Percentiles rank a stretch among this genome's conserved stretches.
Evolutionary conservation across 2,797 vertebrate species (phyloP).

Genomic region (Lepus oiostolus): DNA sequence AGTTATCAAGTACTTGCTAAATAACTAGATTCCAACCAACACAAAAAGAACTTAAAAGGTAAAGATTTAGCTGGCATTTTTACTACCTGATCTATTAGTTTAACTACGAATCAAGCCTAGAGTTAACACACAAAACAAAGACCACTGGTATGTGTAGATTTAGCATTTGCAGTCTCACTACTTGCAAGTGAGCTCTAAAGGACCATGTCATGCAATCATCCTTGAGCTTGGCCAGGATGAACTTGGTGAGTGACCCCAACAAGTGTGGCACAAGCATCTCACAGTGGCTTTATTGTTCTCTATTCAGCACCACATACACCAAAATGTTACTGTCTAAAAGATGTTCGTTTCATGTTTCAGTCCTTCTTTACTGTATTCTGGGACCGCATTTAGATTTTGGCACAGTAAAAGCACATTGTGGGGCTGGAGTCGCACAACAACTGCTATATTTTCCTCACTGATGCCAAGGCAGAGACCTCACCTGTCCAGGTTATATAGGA

Average conservation of each 20-base stretch:
- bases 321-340: not conserved
- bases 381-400: conserved; percentile 16
- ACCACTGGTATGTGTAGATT: not conserved
- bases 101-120: not conserved
- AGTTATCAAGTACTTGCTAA: not conserved
- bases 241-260: not conserved
- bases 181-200: not conserved
- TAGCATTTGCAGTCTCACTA: not conserved
- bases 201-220: not conserved
- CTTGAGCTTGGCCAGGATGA: not conserved
- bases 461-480: not conserved
- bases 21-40: conserved; percentile 22
- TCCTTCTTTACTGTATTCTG: not conserved
- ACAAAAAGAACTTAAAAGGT: not conserved
- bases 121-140: conserved; percentile 7
- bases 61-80: not conserved
- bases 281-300: not conserved
- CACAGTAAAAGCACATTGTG: not conserved
- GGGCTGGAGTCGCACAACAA: no score
- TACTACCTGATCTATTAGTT: not conserved
- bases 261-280: not conserved
- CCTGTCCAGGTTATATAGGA: not conserved
- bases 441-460: not conserved
- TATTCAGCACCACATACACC: not conserved
- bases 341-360: not conserved